Evolutionary conservation across 2,888 invertebrate species (phyloP).

Genomic region (Catocala sponsa): DNA sequence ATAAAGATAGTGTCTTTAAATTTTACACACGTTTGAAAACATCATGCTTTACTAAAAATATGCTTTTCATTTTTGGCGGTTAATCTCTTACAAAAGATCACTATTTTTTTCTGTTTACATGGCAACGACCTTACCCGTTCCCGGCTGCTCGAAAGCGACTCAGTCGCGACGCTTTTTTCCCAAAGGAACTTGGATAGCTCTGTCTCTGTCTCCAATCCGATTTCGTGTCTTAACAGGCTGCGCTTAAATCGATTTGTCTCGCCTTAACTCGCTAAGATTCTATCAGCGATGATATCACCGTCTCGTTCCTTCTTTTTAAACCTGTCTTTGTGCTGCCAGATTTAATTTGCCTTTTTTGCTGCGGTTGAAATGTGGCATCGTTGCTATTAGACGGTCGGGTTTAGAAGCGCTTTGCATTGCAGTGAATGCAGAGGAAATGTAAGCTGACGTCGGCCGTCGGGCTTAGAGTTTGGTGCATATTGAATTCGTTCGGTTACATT

Average conservation of each 20-base stretch:
- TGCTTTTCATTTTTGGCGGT: conserved; percentile 54
- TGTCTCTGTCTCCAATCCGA: conserved; percentile 69
- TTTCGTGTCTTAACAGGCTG: conserved; percentile 70
- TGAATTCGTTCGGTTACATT: conserved; percentile 36
- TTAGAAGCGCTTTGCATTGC: conserved; percentile 55
- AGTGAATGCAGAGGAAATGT: conserved; percentile 43
- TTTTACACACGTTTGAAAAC: conserved; percentile 35
- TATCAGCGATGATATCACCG: conserved; percentile 58
- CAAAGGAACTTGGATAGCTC: conserved; percentile 56
- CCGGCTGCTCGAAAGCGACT: conserved; percentile 51
- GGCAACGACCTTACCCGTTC: conserved; percentile 77
- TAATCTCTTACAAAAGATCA: conserved; percentile 74
- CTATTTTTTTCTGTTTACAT: conserved; percentile 71
- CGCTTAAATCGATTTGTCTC: conserved; percentile 79
- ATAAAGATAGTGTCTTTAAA: conserved; percentile 39
- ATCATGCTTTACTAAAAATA: conserved; percentile 52
- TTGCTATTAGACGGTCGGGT: conserved; percentile 53
- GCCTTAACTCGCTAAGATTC: conserved; percentile 70
- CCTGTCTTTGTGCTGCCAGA: conserved; percentile 70
- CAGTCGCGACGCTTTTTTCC: conserved; percentile 62
- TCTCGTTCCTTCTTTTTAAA: conserved; percentile 70
- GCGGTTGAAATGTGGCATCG: conserved; percentile 55
- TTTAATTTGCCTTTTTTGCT: conserved; percentile 75
- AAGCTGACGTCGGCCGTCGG: conserved; percentile 29
- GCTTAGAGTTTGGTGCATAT: conserved; percentile 34